Evolutionary conservation across 2,113 vertebrate species (phyloP).

Genomic region (Chionomys nivalis): DNA sequence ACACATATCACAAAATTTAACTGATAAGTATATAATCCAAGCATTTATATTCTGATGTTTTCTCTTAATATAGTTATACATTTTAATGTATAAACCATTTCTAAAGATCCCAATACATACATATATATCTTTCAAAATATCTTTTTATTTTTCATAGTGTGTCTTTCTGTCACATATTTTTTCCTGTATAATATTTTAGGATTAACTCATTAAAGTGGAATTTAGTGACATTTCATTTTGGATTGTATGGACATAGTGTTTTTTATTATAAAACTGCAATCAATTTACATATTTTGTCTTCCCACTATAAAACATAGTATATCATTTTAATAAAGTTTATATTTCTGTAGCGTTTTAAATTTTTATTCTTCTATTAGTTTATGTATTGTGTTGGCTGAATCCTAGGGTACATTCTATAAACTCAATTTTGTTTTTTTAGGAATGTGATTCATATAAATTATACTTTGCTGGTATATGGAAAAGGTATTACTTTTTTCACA

Average conservation of each 20-base stretch:
- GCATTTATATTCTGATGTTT: not conserved
- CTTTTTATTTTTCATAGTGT: not conserved
- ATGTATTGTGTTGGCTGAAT: not conserved
- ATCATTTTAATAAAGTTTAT: not conserved
- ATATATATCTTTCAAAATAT: not conserved
- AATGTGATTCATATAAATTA: not conserved
- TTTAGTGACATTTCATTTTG: not conserved
- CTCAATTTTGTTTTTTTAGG: not conserved
- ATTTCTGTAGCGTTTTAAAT: not conserved
- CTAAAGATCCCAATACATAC: not conserved
- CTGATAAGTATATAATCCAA: not conserved
- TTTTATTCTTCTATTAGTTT: not conserved
- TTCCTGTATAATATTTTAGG: not conserved
- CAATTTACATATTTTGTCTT: not conserved
- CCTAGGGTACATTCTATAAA: not conserved
- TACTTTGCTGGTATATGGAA: not conserved
- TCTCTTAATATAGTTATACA: not conserved
- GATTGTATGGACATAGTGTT: not conserved
- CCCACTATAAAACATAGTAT: not conserved
- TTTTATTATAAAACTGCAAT: not conserved
- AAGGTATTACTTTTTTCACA: not conserved
- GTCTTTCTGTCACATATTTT: not conserved
- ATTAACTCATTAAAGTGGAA: not conserved
- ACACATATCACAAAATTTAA: not conserved
- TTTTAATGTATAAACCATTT: not conserved